A percentile compares a stretch with the other conserved stretches of the same genome.
phyloP scores from a whole-genome alignment of 2,113 vertebrate species.

The Corynorhinus townsendii region DNA sequence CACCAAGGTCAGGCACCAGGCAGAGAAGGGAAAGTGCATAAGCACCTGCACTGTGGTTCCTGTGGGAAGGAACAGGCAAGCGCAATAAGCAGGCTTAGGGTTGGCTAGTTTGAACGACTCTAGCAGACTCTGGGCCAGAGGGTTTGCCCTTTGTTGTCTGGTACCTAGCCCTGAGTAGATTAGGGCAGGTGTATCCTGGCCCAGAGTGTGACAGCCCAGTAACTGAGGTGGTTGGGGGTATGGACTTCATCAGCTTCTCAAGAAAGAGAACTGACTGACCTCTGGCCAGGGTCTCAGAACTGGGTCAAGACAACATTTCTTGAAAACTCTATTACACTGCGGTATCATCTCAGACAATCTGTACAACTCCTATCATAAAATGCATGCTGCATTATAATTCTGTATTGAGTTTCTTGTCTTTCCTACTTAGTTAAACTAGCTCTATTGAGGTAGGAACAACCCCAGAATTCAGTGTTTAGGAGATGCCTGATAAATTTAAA shows the following conservation, averaged over 20 bases:
- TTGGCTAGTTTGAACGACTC: too few species aligned
- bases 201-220: too few species aligned
- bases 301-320: neutral
- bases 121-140: too few species aligned
- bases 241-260: neutral
- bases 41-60: neutral
- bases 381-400: neutral
- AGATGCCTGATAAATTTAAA: neutral
- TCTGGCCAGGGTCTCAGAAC: neutral
- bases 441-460: neutral
- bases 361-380: neutral
- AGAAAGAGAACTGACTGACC: neutral
- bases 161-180: neutral
- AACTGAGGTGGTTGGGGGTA: accelerated
- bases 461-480: neutral
- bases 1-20: neutral
- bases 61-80: neutral
- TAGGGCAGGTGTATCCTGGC: accelerated
- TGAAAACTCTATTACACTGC: neutral
- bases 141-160: neutral
- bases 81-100: neutral
- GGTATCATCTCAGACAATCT: neutral
- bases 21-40: neutral
- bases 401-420: neutral
- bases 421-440: neutral